Evolutionary conservation across 2,888 invertebrate genomes (phyloP), one percentile per base, ranked within the genome.

Genomic region (Odontomyia ornata): DNA sequence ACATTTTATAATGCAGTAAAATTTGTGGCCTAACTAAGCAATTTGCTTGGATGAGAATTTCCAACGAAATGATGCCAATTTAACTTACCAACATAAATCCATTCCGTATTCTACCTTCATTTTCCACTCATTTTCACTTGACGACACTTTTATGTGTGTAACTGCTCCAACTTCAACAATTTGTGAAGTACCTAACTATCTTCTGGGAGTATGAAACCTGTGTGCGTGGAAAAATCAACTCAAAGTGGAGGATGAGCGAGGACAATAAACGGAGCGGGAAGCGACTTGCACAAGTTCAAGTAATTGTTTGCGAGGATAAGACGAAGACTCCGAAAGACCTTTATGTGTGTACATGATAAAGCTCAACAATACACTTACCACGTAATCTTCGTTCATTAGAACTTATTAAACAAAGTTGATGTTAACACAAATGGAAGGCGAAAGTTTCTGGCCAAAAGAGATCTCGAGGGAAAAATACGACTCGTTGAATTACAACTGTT

Each of bases 381-480:
- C 79, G 77, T 79, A 79, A 79, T 79, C 79, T 77, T 79, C 57
- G 67, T 77, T 79, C 77, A 79, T 79, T 79, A 79, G 76, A 69
- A 76, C 77, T 77, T 77, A 79, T 79, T 79, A 77, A 77, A 79
- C 77, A 79, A 77, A 79, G 78, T 76, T 78, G 76, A 75, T 78
- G 76, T 78, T 76, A 75, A 75, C 76, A 78, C 75, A 75, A 75
- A 75, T 75, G 64, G 75, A 75, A 64, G 75, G 30, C 62, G 36
- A 75, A 75, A 67, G 71, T 71, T 71, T 25, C 43, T 7, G 18
- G 46, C 43, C 67, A 36, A 21, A 67, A 67, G 67, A 67, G 67
- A 43, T 67, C 71, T 52, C 47, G 3, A 27, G 52, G 71, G 52
- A 71, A 47, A 71, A 52, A 71, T 71, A 47, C 36, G 27, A 47